Percentiles rank a stretch among this genome's conserved stretches.
These are phyloP conservation scores for Rhinogobio ventralis DNA, from an alignment of 2,797 vertebrate genomes.

Conservation along the genomic window DNA sequence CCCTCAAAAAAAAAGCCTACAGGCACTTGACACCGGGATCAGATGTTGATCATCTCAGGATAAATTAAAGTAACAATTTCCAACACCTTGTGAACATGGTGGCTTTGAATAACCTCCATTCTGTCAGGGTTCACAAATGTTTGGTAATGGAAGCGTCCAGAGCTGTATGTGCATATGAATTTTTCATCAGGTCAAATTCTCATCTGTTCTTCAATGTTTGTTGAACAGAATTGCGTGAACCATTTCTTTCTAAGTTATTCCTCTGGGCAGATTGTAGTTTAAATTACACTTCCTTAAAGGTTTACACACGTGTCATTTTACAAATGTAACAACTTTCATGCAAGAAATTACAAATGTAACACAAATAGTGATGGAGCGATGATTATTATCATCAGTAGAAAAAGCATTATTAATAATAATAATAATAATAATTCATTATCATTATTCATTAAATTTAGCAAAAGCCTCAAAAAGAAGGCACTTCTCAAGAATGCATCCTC, in stretches of 20 bases:
- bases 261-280: slow-evolving; percentile 18
- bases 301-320: not conserved
- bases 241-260: slow-evolving; percentile 16
- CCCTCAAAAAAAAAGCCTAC: slow-evolving; percentile 86
- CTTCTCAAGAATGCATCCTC: not conserved
- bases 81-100: slow-evolving; percentile 78
- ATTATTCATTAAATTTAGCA: not conserved
- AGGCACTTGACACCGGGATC: slow-evolving; percentile 91
- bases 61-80: slow-evolving; percentile 92
- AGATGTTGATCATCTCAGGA: slow-evolving; percentile 90
- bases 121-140: slow-evolving; percentile 73
- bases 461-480: not conserved
- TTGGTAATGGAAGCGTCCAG: slow-evolving; percentile 80
- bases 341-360: not conserved
- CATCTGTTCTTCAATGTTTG: slow-evolving; percentile 72
- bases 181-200: slow-evolving; percentile 80
- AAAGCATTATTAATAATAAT: not conserved
- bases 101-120: slow-evolving; percentile 78
- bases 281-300: not conserved
- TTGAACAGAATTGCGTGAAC: slow-evolving; percentile 62
- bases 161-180: slow-evolving; percentile 71
- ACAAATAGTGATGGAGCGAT: not conserved
- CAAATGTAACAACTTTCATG: not conserved
- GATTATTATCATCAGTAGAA: not conserved
- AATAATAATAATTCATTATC: not conserved